A percentile compares a stretch with the other conserved stretches of the same genome.
Conservation (phyloP, 2,888 invertebrate species). For the Dynastes maya region DNA sequence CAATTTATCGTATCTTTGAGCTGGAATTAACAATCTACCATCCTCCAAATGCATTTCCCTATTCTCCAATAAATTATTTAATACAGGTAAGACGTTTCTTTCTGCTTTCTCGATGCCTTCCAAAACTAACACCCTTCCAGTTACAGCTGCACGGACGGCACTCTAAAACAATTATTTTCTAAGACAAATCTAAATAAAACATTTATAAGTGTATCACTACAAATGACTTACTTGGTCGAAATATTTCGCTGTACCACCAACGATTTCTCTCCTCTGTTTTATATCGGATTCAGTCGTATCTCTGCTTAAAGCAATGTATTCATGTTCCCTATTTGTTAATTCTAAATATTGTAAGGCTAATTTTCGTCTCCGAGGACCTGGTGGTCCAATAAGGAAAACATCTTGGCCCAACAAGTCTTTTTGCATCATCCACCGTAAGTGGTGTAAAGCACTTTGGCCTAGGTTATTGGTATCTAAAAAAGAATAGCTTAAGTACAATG, state of each 20-base stretch:
- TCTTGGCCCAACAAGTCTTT: slow-evolving; percentile 95
- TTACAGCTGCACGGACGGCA: slow-evolving; percentile 92
- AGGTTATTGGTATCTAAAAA: slow-evolving; percentile 74
- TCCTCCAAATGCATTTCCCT: slow-evolving; percentile 99
- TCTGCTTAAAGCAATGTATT: slow-evolving; percentile 93
- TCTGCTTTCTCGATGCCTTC: slow-evolving; percentile 99
- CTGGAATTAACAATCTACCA: slow-evolving; percentile 93
- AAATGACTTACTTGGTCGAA: slow-evolving; percentile 85
- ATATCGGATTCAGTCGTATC: slow-evolving; percentile 98
- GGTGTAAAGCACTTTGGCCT: slow-evolving; percentile 83
- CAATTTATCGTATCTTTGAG: slow-evolving; percentile 91
- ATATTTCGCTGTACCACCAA: slow-evolving; percentile 89
- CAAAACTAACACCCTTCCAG: slow-evolving; percentile 90
- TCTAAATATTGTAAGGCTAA: slow-evolving; percentile 92
- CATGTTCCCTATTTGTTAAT: slow-evolving; percentile 90
- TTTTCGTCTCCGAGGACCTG: slow-evolving; percentile 87
- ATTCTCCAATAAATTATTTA: slow-evolving; percentile 97
- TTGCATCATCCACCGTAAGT: slow-evolving; percentile 96
- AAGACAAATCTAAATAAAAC: slow-evolving; percentile 41
- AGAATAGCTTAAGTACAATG: slow-evolving; percentile 26
- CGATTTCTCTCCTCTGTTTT: slow-evolving; percentile 95
- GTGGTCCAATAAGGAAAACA: slow-evolving; percentile 94
- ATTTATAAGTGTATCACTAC: not conserved
- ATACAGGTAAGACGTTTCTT: slow-evolving; percentile 94
- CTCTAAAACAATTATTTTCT: slow-evolving; percentile 74